phyloP scores from a whole-genome alignment of 2,888 invertebrate species.

The Operophtera brumata region DNA sequence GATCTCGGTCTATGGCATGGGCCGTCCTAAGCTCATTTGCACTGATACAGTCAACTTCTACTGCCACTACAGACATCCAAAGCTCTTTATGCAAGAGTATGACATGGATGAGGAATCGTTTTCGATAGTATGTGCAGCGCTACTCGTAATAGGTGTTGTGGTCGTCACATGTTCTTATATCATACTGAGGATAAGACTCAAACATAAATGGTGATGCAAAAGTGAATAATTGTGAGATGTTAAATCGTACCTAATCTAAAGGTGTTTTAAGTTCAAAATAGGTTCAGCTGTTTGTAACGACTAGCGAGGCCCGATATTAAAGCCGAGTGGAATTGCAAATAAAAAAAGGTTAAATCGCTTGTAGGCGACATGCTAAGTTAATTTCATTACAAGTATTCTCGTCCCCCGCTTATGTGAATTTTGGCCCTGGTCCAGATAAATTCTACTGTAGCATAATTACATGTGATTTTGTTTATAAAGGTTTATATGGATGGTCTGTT shows the following conservation, averaged over 20 bases:
- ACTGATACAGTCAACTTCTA: conserved; percentile 81
- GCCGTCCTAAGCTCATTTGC: conserved; percentile 87
- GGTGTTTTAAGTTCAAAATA: too few relatives aligned
- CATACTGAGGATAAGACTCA: conserved; percentile 83
- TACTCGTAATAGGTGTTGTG: conserved; percentile 82
- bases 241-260: background rate
- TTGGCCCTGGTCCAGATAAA: too few relatives aligned
- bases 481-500: too few relatives aligned
- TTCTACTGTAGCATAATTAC: too few relatives aligned
- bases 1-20: conserved; percentile 90
- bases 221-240: background rate
- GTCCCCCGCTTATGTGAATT: too few relatives aligned
- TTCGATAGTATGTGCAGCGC: conserved; percentile 82
- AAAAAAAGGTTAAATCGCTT: too few relatives aligned
- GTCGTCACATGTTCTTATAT: conserved; percentile 84
- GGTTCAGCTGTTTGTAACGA: conserved; percentile 8
- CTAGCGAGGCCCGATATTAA: background rate
- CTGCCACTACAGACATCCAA: conserved; percentile 87
- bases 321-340: background rate
- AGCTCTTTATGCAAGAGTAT: conserved; percentile 86
- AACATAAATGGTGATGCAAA: conserved; percentile 66
- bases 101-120: conserved; percentile 86
- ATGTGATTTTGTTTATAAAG: too few relatives aligned
- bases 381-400: too few relatives aligned
- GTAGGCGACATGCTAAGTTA: too few relatives aligned